A percentile compares a stretch with the other conserved stretches of the same genome.
phyloP scores from a whole-genome alignment of 1,140 invertebrate species.

The Acromyrmex charruanus region DNA sequence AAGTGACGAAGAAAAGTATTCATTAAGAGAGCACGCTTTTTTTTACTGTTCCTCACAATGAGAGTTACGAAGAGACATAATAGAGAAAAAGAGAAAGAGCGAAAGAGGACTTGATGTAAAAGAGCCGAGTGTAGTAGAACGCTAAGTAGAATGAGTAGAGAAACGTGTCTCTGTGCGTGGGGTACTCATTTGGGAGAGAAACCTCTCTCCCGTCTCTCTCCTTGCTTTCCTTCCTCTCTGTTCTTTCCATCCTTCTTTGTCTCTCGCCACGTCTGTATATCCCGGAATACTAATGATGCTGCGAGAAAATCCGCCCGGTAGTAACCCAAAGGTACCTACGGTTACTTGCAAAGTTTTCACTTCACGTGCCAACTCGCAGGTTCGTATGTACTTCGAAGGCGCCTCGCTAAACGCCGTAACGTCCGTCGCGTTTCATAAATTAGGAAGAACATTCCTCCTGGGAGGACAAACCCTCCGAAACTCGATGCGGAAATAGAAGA shows the following conservation, averaged over 20 bases:
- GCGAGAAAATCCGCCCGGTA: constrained; percentile 60
- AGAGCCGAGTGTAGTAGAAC: constrained; percentile 17
- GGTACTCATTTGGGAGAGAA: constrained; percentile 70
- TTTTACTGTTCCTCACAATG: constrained; percentile 21
- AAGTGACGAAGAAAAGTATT: constrained; percentile 73
- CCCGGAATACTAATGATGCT: constrained; percentile 68
- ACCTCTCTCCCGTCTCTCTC: constrained; percentile 20
- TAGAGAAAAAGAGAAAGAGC: background rate
- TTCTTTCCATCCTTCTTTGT: constrained; percentile 57
- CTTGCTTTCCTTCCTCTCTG: background rate
- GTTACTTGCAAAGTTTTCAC: constrained; percentile 68
- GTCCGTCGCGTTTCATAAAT: constrained; percentile 74
- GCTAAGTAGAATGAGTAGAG: constrained; percentile 71
- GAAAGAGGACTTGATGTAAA: background rate
- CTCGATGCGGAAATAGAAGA: constrained; percentile 61
- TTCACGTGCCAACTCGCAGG: constrained; percentile 54
- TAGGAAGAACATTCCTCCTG: constrained; percentile 71
- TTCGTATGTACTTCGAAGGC: constrained; percentile 42
- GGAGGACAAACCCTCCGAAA: constrained; percentile 71
- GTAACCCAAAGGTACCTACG: constrained; percentile 51
- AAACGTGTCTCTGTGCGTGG: constrained; percentile 75
- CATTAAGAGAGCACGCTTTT: constrained; percentile 66
- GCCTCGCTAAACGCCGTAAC: constrained; percentile 69
- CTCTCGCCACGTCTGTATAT: constrained; percentile 54
- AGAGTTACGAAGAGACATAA: constrained; percentile 47